Evolutionary conservation across 1,140 invertebrate genomes (phyloP), one percentile per base, ranked within the genome.

Genomic region (Drosophila teissieri): DNA sequence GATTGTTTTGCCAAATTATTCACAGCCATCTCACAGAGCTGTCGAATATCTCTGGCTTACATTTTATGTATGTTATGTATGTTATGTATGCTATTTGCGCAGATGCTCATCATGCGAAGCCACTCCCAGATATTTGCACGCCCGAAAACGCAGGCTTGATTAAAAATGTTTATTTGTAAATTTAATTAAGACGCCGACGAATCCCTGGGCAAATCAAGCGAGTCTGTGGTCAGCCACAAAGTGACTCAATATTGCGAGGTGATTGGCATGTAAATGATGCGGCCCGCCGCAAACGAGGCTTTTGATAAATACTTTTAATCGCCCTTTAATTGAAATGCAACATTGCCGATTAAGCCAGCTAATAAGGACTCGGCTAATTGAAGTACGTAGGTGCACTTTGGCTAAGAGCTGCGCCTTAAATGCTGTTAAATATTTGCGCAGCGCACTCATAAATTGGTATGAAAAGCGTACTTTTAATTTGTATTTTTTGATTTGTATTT

Each of bases 131-230:
- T 39, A 39, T 39, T 39, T 14, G 61, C 8, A 37, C 19, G 19
- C 60, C 19, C 1, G 34, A 22, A 40, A 31, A 40, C 40, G 24
- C 48, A 36, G 39, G 19, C 24, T 70, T 70, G 64, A 70, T 70
- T 70, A 70, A 70, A 70, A 70, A 70, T 70, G 68, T 70, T 70
- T 70, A 70, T 70, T 19, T 19, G 19, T 19, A 19, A 19, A 19
- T 19, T 70, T 69, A 57, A 49, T 70, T 57, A 42, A 49, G 52
- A 49, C 44, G 17, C 37, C 17, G 24, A 15, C 40, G 37, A 63
- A 51, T 11, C 17, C 3, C 31, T 27, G 14, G 15, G 10, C 8
- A 39, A 46, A 45, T 55, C 49, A 36, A 10, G 15, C 42, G 34
- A 46, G 22, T 45, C 17, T 64, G 64, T 19, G 68, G 64, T n/a